A percentile compares a stretch with the other conserved stretches of the same genome.
phyloP scores from a whole-genome alignment of 2,113 vertebrate species.

The Meriones unguiculatus region DNA sequence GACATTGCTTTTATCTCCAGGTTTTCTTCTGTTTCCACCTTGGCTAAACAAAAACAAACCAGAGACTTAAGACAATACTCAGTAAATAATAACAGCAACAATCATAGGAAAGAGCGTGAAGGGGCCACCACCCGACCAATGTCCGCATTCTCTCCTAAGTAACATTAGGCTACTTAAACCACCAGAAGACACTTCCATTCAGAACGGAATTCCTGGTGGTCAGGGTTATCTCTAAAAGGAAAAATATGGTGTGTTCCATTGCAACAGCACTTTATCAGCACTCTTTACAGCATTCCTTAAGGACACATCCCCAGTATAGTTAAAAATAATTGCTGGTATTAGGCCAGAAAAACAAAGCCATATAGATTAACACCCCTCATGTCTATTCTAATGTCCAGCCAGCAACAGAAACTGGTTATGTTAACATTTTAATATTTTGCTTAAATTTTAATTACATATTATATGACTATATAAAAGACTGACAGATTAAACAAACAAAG shows the following conservation, averaged over 20 bases:
- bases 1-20: background rate
- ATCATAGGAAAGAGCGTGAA: conserved; percentile 24
- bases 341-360: conserved; percentile 5
- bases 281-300: background rate
- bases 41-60: conserved; percentile 10
- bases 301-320: background rate
- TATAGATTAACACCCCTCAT: background rate
- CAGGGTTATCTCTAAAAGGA: conserved; percentile 51
- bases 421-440: background rate
- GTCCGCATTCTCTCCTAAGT: conserved; percentile 24
- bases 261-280: conserved; percentile 32
- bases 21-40: conserved; percentile 6
- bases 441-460: background rate
- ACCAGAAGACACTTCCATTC: conserved; percentile 39
- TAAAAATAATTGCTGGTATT: conserved; percentile 2
- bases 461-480: background rate
- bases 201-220: conserved; percentile 54
- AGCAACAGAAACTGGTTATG: background rate
- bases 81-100: background rate
- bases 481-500: background rate
- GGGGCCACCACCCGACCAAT: background rate
- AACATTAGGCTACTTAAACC: conserved; percentile 48
- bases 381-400: background rate
- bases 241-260: conserved; percentile 6
- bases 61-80: conserved; percentile 22